Evolutionary conservation across 2,797 vertebrate species (phyloP), one percentile per base, ranked within the genome.

Genomic region (Podarcis lilfordi): DNA sequence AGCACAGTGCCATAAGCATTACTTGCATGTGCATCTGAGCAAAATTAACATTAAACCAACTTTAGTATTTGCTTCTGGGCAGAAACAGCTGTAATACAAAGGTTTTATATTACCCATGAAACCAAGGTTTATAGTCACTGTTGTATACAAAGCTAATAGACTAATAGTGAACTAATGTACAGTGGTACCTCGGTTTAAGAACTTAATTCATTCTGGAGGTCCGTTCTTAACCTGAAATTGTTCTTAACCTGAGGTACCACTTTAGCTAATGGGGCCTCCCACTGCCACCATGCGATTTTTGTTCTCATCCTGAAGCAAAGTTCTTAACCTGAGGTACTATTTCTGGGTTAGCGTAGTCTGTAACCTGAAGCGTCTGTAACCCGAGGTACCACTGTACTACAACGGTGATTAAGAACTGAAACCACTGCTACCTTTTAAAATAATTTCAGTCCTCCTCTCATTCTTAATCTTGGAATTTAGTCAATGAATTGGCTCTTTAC

Each of bases 381-480:
- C 43, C 43, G 8, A 43, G 43, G 43, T 43, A 43, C 43, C 43
- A 9, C 43, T 43, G 43, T n/a, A 83, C 19, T 55, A 50, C 50
- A 55, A 23, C 32, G 32, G 25, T 29, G 23, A 82, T 43, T 83
- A 72, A 50, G 50, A 71, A 50, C 17, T 50, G 19, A 72, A 83
- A 83, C 7, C 9, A 19, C 21, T 50, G 21, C 17, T 72, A n/a
- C 8, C 4, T 83, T 83, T 69, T 81, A 21, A 21, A 82, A 45
- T 82, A 66, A 45, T 43, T 71, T 55, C 17, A 72, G 2, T 59
- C 23, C 32, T 84, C 13, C 59, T 32, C 35, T 82, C 91, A 86
- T 89, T 85, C 78, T 81, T 88, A 89, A 87, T 84, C 69, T 82
- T 77, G 80, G 45, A 88, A 86, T 82, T 77, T 23, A 93, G 85